Base-by-base conservation (phyloP, 2,113 vertebrate species). In the Elephantulus edwardii region DNA sequence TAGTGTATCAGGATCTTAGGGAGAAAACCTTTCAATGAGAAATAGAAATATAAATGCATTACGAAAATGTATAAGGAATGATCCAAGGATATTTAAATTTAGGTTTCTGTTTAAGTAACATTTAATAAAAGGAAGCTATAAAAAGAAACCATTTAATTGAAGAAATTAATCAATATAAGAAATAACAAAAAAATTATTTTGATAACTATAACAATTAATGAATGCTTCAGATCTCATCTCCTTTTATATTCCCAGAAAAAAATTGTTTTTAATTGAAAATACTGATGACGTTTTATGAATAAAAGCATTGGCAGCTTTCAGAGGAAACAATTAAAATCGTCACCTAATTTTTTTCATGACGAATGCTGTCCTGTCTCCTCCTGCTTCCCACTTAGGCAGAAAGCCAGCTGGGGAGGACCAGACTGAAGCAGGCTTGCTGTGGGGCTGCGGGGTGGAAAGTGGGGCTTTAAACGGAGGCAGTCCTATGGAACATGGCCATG, bases 231-330 rank as follows among this genome's bases (percentile, higher is more conserved):
- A 35, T 60, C 81, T 68, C 33, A 13, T 83, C 4, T 76, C 56
- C 72, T 87, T 82, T 70, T 58, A 77, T 76, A 62, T 28, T 28
- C 90, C 13, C 33, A 17, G 81, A 64, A 50, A 91, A 60, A 92
- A 90, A 58, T 24, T 60, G 2, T 75, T 89, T 88, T 84, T 44
- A 89, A 68, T 56, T 75, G n/a, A 94, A 74, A 52, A 44, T 74
- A 81, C 60, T 80, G 82, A 64, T 84, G 44, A 93, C 68, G 33
- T 68, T 79, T 94, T 92, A 40, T 82, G 38, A 92, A 77, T 83
- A n/a, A 87, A 92, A 88, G 35, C n/a, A 68, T 64, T 91, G 81
- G 22, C 58, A 91, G 38, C 7, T 80, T 88, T 58, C 38, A 92
- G 46, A 54, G 75, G 78, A 17, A 8, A 75, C 35, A 16, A 66